Conservation (phyloP, 64 coral and sea anemone species). For the Catalaphyllia jardinei region DNA sequence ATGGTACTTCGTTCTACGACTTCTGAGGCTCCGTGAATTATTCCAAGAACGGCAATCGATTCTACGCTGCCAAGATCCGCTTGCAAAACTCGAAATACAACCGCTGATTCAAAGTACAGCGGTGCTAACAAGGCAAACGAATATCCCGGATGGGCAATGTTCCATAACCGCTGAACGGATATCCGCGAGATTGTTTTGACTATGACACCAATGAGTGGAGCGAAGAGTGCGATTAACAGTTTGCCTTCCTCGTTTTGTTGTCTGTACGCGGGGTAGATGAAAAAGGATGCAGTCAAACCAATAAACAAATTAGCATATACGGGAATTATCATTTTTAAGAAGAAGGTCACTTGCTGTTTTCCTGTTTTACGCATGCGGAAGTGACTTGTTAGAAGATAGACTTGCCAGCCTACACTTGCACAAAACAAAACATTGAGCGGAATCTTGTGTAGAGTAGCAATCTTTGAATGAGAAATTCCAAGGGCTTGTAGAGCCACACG, state of each 20-base stretch:
- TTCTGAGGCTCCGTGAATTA: not conserved
- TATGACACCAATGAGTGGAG: not conserved
- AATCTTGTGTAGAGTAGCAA: not conserved
- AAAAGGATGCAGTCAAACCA: not conserved
- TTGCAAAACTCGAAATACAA: conserved; percentile 3
- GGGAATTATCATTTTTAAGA: not conserved
- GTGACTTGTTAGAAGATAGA: not conserved
- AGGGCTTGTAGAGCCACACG: not conserved
- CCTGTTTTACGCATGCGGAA: not conserved
- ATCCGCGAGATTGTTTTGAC: not conserved
- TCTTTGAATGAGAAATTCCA: not conserved
- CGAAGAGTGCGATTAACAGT: not conserved
- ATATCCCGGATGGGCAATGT: not conserved
- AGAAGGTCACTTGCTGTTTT: not conserved
- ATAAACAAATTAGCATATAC: not conserved
- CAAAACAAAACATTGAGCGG: not conserved
- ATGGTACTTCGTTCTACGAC: conserved; percentile 6
- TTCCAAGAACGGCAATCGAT: conserved; percentile 3
- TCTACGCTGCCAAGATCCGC: not conserved
- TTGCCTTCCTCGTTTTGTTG: not conserved
- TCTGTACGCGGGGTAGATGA: not conserved
- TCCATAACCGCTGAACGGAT: not conserved
- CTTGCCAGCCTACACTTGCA: not conserved
- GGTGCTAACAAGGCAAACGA: not conserved
- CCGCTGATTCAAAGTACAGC: not conserved